phyloP scores from a whole-genome alignment of 2,113 vertebrate species.

The Calonectris borealis region DNA sequence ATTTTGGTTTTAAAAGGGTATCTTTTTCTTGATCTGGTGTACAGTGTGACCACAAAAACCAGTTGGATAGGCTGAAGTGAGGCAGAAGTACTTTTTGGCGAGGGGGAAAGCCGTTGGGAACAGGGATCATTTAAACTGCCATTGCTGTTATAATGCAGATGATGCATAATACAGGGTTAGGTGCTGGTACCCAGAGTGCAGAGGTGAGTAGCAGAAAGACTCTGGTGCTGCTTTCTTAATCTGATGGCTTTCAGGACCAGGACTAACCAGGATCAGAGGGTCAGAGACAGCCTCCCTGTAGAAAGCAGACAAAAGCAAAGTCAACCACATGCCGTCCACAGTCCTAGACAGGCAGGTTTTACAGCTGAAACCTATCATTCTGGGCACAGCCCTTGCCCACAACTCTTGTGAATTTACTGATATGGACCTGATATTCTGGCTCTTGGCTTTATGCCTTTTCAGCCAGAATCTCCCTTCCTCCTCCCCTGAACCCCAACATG shows the following conservation, averaged over 20 bases:
- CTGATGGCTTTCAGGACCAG: not conserved
- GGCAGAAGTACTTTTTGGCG: not conserved
- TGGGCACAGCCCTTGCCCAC: accelerated
- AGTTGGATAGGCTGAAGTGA: not conserved
- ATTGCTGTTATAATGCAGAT: not conserved
- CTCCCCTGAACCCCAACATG: not conserved
- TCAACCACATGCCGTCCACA: accelerated
- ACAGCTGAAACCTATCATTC: not conserved
- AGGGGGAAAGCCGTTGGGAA: not conserved
- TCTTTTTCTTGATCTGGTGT: not conserved
- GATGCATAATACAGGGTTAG: not conserved
- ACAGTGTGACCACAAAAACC: not conserved
- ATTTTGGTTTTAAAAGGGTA: accelerated
- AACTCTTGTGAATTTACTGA: not conserved
- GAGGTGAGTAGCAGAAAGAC: not conserved
- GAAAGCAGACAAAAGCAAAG: not conserved
- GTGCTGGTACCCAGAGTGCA: not conserved
- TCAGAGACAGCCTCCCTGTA: not conserved
- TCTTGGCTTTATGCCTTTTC: not conserved
- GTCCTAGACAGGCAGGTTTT: not conserved
- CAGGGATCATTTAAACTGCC: not conserved
- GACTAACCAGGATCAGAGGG: not conserved
- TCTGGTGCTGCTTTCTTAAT: not conserved
- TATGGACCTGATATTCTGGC: not conserved
- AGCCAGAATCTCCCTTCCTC: not conserved